phyloP scores from a whole-genome alignment of 2,113 vertebrate genomes.

The Corythoichthys intestinalis region DNA sequence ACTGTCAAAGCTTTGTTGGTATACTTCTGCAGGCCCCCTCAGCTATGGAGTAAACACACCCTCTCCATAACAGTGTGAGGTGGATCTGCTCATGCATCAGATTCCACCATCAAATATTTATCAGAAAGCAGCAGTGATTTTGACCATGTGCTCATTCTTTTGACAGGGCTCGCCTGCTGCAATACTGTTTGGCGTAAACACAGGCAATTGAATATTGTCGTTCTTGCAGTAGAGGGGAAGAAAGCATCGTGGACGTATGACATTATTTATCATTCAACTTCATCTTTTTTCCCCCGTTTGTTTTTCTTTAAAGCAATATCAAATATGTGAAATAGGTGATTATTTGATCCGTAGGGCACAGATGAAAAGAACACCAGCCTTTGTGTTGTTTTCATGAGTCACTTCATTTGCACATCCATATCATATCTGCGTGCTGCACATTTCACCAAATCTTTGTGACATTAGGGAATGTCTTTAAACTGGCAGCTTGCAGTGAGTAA shows the following conservation, averaged over 20 bases:
- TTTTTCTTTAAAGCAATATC: not conserved
- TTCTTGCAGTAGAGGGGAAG: slow-evolving; percentile 42
- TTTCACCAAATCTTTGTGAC: slow-evolving; percentile 37
- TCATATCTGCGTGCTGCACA: slow-evolving; percentile 47
- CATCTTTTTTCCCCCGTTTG: slow-evolving; percentile 10
- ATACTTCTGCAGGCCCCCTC: slow-evolving; percentile 23
- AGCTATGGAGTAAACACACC: slow-evolving; percentile 50
- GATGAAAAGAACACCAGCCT: slow-evolving; percentile 28
- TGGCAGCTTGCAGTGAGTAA: slow-evolving; percentile 44
- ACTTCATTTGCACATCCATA: slow-evolving; percentile 43
- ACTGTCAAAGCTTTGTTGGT: slow-evolving; percentile 33
- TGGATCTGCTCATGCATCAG: slow-evolving; percentile 65
- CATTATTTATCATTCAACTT: slow-evolving; percentile 37
- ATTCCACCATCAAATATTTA: slow-evolving; percentile 76
- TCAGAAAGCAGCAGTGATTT: slow-evolving; percentile 65
- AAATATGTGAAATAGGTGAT: not conserved
- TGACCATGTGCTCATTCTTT: slow-evolving; percentile 65
- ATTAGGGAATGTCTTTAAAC: slow-evolving; percentile 46
- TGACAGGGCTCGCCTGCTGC: slow-evolving; percentile 65
- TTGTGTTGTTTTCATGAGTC: slow-evolving; percentile 39
- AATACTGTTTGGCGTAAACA: slow-evolving; percentile 64
- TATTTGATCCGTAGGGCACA: slow-evolving; percentile 15
- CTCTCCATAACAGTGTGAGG: slow-evolving; percentile 66
- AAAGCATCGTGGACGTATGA: slow-evolving; percentile 21
- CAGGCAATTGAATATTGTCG: slow-evolving; percentile 54